Conservation (phyloP, 1,140 invertebrate genomes). For the Diorhabda carinulata region DNA sequence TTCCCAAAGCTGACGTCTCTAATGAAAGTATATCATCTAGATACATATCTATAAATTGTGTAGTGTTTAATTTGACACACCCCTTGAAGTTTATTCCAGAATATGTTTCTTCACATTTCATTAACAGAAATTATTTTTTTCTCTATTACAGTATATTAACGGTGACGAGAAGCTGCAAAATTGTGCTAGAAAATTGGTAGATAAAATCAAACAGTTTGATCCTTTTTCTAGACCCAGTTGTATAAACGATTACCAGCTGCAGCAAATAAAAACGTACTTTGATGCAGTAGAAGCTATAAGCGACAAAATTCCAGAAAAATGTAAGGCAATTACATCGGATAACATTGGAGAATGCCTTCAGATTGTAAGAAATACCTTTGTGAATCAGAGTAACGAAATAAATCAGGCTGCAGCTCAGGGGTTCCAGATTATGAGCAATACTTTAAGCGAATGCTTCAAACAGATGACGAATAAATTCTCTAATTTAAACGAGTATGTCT, state of each 20-base stretch:
- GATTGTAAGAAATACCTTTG: conserved; percentile 5
- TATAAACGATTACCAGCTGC: too few relatives aligned
- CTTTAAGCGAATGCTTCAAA: conserved; percentile 7
- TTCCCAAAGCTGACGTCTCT: too few relatives aligned
- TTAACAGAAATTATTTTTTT: too few relatives aligned
- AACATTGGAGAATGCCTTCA: conserved; percentile 10
- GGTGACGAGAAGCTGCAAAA: too few relatives aligned
- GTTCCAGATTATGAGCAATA: conserved; percentile 9
- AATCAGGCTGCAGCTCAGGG: background rate
- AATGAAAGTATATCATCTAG: too few relatives aligned
- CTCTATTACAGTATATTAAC: too few relatives aligned
- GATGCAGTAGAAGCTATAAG: background rate
- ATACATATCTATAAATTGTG: too few relatives aligned
- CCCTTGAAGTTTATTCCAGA: too few relatives aligned
- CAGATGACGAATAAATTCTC: background rate
- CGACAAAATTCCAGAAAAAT: background rate
- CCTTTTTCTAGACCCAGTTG: too few relatives aligned
- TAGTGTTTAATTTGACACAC: too few relatives aligned
- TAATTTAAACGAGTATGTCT: conserved; percentile 18
- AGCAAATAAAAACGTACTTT: too few relatives aligned
- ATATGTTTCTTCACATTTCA: too few relatives aligned
- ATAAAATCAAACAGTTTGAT: background rate
- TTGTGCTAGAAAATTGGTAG: conserved; percentile 16
- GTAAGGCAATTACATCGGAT: conserved; percentile 9
- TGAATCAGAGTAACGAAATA: background rate